A percentile compares a stretch with the other conserved stretches of the same genome.
Evolutionary conservation across 1,140 invertebrate genomes (phyloP).

Genomic region (Sycophaga agraensis): DNA sequence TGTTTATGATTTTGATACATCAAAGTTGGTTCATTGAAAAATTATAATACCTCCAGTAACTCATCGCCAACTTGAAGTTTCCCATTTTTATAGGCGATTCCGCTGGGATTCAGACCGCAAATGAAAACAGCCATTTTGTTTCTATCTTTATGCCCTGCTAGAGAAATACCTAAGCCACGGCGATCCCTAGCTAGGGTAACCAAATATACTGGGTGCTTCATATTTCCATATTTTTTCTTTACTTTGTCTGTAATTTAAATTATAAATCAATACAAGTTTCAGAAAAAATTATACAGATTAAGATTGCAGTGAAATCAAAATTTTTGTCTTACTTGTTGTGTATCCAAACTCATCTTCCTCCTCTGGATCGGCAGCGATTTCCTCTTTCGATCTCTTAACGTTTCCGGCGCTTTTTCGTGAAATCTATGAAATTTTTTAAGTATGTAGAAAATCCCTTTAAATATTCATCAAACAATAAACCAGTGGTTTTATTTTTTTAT

Average conservation of each 20-base stretch:
- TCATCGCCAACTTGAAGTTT: conserved; percentile 90
- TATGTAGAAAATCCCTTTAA: no score
- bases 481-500: no score
- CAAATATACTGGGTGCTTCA: conserved; percentile 69
- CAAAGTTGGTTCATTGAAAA: no score
- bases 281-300: not conserved
- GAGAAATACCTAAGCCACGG: conserved; percentile 80
- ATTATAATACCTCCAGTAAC: conserved; percentile 83
- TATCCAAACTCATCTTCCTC: conserved; percentile 90
- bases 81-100: conserved; percentile 73
- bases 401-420: conserved; percentile 86
- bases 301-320: not conserved
- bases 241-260: conserved; percentile 75
- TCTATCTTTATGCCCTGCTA: conserved; percentile 92
- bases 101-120: conserved; percentile 89
- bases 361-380: conserved; percentile 77
- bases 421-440: conserved; percentile 77
- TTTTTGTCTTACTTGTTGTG: conserved; percentile 74
- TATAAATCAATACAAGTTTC: not conserved
- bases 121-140: conserved; percentile 96
- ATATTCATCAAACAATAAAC: no score
- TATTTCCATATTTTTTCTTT: conserved; percentile 83
- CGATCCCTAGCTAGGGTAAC: conserved; percentile 71
- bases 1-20: no score
- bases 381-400: conserved; percentile 74